Evolutionary conservation across 2,888 invertebrate species (phyloP).

Genomic region (Oithona nana): DNA sequence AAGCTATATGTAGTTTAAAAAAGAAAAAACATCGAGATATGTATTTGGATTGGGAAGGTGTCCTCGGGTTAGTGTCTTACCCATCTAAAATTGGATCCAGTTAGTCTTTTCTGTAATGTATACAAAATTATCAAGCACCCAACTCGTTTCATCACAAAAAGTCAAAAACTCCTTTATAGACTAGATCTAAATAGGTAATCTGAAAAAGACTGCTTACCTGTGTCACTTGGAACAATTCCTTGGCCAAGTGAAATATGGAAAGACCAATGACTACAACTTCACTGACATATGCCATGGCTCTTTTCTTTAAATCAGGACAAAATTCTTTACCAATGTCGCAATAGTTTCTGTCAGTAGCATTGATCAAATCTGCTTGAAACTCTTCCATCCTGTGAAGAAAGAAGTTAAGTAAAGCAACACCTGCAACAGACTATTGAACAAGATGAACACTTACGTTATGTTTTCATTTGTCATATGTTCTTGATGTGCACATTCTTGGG

Average conservation of each 20-base stretch:
- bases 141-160: too few species aligned
- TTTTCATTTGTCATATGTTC: background rate
- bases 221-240: constrained; percentile 27
- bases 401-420: too few species aligned
- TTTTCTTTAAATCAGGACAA: too few species aligned
- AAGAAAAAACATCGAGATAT: background rate
- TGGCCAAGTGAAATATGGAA: constrained; percentile 28
- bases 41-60: too few species aligned
- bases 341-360: too few species aligned
- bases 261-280: constrained; percentile 26
- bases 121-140: background rate
- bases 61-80: background rate
- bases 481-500: too few species aligned
- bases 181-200: too few species aligned
- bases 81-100: background rate
- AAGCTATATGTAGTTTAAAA: background rate
- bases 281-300: background rate
- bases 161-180: too few species aligned
- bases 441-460: background rate
- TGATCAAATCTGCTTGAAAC: too few species aligned
- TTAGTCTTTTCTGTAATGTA: background rate
- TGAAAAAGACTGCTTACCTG: too few species aligned
- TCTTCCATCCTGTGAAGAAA: too few species aligned
- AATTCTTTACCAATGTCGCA: too few species aligned
- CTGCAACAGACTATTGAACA: background rate